Conservation (phyloP, 2,797 vertebrate species). For the Amblyraja radiata region DNA sequence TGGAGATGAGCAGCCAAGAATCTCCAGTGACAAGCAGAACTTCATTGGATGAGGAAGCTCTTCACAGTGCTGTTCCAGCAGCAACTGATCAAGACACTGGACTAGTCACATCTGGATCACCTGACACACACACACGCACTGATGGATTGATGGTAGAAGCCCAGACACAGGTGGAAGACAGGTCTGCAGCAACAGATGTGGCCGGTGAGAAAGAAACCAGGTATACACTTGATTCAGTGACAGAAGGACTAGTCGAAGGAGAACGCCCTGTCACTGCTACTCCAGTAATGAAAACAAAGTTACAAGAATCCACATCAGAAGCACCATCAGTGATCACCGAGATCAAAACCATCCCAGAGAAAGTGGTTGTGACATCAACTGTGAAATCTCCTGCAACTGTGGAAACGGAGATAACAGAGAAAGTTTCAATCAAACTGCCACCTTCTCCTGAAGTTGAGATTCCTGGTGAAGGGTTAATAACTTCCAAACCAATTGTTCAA, state of each 20-base stretch:
- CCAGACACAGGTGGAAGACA: not conserved
- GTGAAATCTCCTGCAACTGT: not conserved
- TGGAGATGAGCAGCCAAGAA: too few species aligned
- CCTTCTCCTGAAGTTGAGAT: not conserved
- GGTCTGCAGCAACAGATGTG: too few species aligned
- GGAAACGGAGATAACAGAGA: not conserved
- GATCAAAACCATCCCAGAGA: not conserved
- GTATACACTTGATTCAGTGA: not conserved
- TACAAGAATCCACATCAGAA: not conserved
- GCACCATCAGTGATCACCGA: too few species aligned
- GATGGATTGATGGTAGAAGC: not conserved
- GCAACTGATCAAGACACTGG: too few species aligned
- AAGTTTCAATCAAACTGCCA: not conserved
- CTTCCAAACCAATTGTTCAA: too few species aligned
- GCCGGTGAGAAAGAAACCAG: not conserved
- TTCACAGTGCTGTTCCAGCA: too few species aligned
- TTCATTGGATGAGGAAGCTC: too few species aligned
- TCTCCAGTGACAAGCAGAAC: too few species aligned
- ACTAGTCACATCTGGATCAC: too few species aligned
- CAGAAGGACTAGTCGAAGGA: not conserved
- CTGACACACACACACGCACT: not conserved
- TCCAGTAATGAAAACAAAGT: not conserved
- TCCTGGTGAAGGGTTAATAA: not conserved
- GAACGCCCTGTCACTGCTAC: not conserved
- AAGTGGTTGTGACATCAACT: not conserved